Evolutionary conservation across 2,888 invertebrate species (phyloP).

Genomic region (Hemicrepidius hirtus): DNA sequence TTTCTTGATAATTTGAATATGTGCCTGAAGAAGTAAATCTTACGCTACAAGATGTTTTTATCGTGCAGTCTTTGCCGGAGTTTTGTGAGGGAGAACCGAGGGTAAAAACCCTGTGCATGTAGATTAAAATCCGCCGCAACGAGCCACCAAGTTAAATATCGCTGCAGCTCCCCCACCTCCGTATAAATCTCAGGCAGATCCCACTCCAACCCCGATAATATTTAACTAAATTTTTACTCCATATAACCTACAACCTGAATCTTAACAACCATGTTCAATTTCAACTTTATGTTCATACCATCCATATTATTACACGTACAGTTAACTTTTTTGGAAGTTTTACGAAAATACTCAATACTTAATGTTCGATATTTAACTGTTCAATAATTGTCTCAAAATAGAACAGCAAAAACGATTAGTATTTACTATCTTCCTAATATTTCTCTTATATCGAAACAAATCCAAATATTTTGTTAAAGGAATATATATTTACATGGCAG

Average conservation of each 20-base stretch:
- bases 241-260: slow-evolving; percentile 66
- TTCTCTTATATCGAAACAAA: not conserved
- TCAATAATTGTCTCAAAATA: slow-evolving; percentile 12
- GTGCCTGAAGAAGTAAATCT: slow-evolving; percentile 73
- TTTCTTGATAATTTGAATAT: slow-evolving; percentile 74
- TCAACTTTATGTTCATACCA: not conserved
- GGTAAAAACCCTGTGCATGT: slow-evolving; percentile 72
- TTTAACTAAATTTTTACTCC: slow-evolving; percentile 72
- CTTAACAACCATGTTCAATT: slow-evolving; percentile 34
- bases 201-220: slow-evolving; percentile 70
- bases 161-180: slow-evolving; percentile 66
- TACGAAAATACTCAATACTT: not conserved
- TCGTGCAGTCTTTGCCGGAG: slow-evolving; percentile 70
- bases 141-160: slow-evolving; percentile 71
- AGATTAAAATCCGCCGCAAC: slow-evolving; percentile 72
- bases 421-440: not conserved
- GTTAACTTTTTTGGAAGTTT: not conserved
- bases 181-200: slow-evolving; percentile 71
- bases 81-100: slow-evolving; percentile 68
- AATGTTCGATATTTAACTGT: not conserved
- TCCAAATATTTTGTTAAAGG: not conserved
- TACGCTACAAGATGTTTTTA: slow-evolving; percentile 73
- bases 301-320: not conserved
- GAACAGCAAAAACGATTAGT: too few species aligned
- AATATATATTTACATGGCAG: slow-evolving; percentile 12